Base-by-base conservation (phyloP, 1,140 invertebrate genomes). In the Subanguina moxae region DNA sequence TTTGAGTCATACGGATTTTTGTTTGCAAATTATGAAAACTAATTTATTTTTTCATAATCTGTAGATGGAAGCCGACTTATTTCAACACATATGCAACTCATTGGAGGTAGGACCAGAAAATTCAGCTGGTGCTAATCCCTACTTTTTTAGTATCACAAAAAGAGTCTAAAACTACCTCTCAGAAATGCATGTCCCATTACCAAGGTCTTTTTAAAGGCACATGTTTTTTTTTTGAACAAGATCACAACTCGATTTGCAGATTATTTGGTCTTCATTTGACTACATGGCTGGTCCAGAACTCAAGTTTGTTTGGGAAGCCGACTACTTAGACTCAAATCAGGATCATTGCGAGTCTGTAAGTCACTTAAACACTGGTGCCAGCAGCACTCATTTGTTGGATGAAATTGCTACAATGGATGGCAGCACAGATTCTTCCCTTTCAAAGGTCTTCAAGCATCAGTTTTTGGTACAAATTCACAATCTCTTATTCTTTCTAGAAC, bases 201-300 rank as follows among this genome's bases (percentile, higher is more conserved):
- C 3, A 52, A 52, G 32, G 32, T 38, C 3, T 38, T 38, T 38
- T 38, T 38, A 5, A 5, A 38, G 11, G n/a, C n/a, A n/a, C n/a
- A n/a, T n/a, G n/a, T n/a, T n/a, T 38, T 38, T 5, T 5, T 38
- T 38, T 38, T 11, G 3, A 38, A 38, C 3, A 38, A 38, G 32
- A 38, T 38, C 11, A 38, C 3, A 38, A 38, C 32, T 38, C 32
- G 3, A 38, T 11, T 38, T 38, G 32, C 11, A 38, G 48, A 76
- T 73, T 52, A 56, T 73, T 45, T 73, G 73, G 73, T 73, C 72
- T 5, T 72, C 72, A 3, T 73, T 73, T 27, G 73, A 76, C 32
- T 73, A 73, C 38, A 68, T 64, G 58, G 23, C 52, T 3, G 72
- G 72, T 25, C 72, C 72, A 1, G 73, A 76, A 30, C 25, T 76